Base-by-base conservation (phyloP, 1,140 invertebrate genomes). In the Calycopis cecrops region DNA sequence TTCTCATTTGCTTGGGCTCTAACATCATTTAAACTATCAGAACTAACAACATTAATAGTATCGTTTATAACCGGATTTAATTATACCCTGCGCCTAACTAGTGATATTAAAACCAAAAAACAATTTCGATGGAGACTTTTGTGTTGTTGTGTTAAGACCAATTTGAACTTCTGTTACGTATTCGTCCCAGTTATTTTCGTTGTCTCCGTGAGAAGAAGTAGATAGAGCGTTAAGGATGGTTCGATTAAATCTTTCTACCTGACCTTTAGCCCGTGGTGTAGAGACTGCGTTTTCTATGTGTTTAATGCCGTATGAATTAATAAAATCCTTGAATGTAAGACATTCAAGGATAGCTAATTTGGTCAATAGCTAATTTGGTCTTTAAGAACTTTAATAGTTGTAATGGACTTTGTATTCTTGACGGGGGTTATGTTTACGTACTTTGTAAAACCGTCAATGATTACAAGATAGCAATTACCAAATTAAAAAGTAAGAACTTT, bases 61-160 rank as follows among this genome's bases (percentile, higher is more conserved):
- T 58, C 57, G 9, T 16, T 14, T 38, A 58, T 48, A 21, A 58
- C 34, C 10, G 21, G 16, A 40, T 14, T 53, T 28, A 53, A 28
- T n/a, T 62, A 64, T 55, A 42, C 53, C 54, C 14, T 69, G 55
- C 0, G 59, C 42, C 8, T 10, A 3, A 42, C 42, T 55, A 12
- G 18, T 50, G 9, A 69, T 42, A 35, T 61, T 73, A 38, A 52
- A 67, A 0, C 67, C 64, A 49, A 72, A 75, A 11, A 75, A 48
- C 33, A 70, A 21, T 35, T 71, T 64, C 0, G 65, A 69, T 0
- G 69, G 69, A 17, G 48, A 65, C 49, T 71, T 71, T 0, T 50
- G 47, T 1, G 69, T 74, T 4, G 58, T 56, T 52, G 63, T 69
- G 49, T 74, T 71, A 11, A 74, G 52, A n/a, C 67, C 69, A 52